Evolutionary conservation across 2,113 vertebrate species (phyloP).

Genomic region (Dryoscopus gambensis): DNA sequence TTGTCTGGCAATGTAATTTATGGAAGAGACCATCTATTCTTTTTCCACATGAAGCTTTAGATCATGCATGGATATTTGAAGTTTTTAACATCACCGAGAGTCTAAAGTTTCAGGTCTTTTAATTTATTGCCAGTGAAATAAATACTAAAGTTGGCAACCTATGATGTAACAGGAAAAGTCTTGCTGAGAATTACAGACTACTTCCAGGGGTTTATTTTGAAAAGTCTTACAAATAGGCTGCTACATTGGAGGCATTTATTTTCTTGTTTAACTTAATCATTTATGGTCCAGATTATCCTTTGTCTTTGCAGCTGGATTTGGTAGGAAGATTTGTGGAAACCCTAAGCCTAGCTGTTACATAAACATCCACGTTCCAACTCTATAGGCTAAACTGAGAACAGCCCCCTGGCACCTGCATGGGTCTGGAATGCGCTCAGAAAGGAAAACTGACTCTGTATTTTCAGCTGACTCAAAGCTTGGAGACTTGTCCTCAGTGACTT

Average conservation of each 20-base stretch:
- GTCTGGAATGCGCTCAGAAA: background rate
- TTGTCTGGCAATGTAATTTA: conserved; percentile 1
- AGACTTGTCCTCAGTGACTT: background rate
- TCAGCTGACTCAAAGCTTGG: background rate
- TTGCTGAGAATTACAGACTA: background rate
- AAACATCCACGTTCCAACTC: background rate
- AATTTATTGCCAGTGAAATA: conserved; percentile 12
- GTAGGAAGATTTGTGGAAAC: background rate
- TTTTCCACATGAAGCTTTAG: conserved; percentile 44
- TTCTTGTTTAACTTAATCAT: background rate
- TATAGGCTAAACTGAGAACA: background rate
- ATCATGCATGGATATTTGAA: background rate
- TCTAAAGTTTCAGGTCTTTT: conserved; percentile 28
- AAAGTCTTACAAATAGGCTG: background rate
- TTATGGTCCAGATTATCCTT: background rate
- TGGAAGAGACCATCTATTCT: background rate
- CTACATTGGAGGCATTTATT: background rate
- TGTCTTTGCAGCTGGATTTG: background rate
- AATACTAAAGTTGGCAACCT: background rate
- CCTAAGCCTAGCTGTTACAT: background rate
- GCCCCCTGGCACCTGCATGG: background rate
- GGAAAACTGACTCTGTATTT: background rate
- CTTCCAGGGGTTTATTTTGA: conserved; percentile 13
- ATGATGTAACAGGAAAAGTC: background rate
- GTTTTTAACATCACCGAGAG: background rate